phyloP scores from a whole-genome alignment of 2,888 invertebrate species.

The Eulithis testata region DNA sequence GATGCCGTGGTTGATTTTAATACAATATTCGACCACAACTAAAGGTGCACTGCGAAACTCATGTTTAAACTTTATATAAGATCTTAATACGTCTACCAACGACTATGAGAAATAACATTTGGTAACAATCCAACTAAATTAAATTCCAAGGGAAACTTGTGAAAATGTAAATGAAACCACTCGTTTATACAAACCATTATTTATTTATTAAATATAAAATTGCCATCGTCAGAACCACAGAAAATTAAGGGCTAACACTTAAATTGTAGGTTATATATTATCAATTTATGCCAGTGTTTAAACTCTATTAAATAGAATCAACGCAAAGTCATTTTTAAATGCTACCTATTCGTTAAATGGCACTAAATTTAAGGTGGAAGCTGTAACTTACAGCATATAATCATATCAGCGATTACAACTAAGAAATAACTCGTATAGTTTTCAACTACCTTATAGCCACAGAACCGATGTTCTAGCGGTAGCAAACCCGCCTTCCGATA shows the following conservation, averaged over 20 bases:
- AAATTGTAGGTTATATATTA: conserved; percentile 56
- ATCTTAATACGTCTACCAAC: conserved; percentile 29
- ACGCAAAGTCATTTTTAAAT: conserved; percentile 72
- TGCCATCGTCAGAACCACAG: conserved; percentile 70
- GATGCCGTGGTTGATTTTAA: conserved; percentile 43
- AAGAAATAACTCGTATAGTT: conserved; percentile 6
- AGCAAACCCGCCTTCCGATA: too few relatives aligned
- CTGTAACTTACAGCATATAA: conserved; percentile 37
- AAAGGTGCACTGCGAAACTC: conserved; percentile 32
- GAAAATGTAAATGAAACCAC: conserved; percentile 42
- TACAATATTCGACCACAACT: conserved; percentile 43
- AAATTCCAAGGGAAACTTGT: conserved; percentile 18
- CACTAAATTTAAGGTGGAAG: conserved; percentile 49
- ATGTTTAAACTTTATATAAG: conserved; percentile 31
- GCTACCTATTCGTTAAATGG: conserved; percentile 56
- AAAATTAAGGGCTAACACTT: conserved; percentile 67
- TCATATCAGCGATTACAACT: conserved; percentile 25
- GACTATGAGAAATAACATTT: conserved; percentile 27
- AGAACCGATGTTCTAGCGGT: too few relatives aligned
- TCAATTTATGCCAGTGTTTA: conserved; percentile 60
- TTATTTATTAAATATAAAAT: conserved; percentile 80
- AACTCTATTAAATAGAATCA: conserved; percentile 80
- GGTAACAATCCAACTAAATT: conserved; percentile 24
- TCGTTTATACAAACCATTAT: conserved; percentile 65
- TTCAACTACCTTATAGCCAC: neutral